Evolutionary conservation across 2,113 vertebrate species (phyloP).

Genomic region (Platichthys stellatus): DNA sequence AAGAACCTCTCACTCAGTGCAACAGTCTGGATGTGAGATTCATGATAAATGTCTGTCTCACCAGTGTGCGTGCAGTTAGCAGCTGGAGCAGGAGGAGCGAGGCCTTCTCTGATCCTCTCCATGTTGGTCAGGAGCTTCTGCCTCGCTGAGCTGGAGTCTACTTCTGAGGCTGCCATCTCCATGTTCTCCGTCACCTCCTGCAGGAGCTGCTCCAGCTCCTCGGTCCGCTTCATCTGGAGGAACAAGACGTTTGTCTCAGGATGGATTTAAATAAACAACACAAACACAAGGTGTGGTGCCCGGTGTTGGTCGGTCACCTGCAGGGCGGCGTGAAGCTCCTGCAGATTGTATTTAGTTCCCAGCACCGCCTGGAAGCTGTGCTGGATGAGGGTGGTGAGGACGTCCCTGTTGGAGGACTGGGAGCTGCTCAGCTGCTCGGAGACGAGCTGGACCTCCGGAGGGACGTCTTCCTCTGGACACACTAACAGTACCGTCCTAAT

Average conservation of each 20-base stretch:
- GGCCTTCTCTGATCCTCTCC: conserved; percentile 76
- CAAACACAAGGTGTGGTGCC: background rate
- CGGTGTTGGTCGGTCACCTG: conserved; percentile 76
- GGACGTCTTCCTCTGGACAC: conserved; percentile 71
- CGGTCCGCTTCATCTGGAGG: conserved; percentile 77
- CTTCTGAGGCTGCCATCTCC: conserved; percentile 80
- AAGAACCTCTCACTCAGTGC: background rate
- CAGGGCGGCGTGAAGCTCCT: conserved; percentile 76
- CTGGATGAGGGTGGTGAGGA: conserved; percentile 82
- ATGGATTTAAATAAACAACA: no score
- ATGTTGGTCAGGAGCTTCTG: conserved; percentile 78
- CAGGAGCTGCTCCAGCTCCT: conserved; percentile 86
- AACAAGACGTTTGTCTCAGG: background rate
- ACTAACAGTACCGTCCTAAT: conserved; percentile 63
- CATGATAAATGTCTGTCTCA: conserved; percentile 32
- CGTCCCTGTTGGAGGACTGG: conserved; percentile 60
- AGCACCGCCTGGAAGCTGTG: conserved; percentile 90
- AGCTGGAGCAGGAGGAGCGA: conserved; percentile 60
- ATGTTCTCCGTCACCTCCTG: conserved; percentile 76
- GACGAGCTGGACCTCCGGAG: conserved; percentile 86
- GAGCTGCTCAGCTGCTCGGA: conserved; percentile 83
- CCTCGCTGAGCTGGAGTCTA: conserved; percentile 73
- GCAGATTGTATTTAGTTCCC: conserved; percentile 79
- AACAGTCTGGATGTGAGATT: no score
- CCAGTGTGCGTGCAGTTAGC: conserved; percentile 58